Evolutionary conservation across 1,140 invertebrate species (phyloP), one percentile per base, ranked within the genome.

Genomic region (Leptoteleia sp.): DNA sequence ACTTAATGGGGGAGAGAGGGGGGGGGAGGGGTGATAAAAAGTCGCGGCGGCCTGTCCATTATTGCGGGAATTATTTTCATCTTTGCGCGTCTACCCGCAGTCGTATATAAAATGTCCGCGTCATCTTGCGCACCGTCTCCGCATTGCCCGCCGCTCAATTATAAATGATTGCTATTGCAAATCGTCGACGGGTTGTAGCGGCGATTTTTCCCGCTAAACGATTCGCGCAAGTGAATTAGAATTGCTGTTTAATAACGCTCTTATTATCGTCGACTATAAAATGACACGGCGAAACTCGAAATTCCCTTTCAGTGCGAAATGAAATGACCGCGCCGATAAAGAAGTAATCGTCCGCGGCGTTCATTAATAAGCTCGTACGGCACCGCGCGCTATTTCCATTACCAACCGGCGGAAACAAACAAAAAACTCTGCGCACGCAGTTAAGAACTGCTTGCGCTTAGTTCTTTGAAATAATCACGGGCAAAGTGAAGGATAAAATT

Each of bases 101-200:
- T 3, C 2, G 19, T 22, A 22, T 5, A 5, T 22, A 2, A 5
- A 22, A 22, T 22, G 19, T 42, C 17, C 38, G 11, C 38, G 22
- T 19, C 38, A 42, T 19, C 38, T 17, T 8, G 37, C 9, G 8
- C n/a, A 35, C 12, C 31, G 12, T 19, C 15, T 42, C n/a, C n/a
- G 8, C 38, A 42, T 19, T 8, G 19, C n/a, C 42, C 2, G 42
- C 42, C 13, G 42, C 22, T 45, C 45, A 11, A 50, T 22, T 19
- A 35, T 50, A 33, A 57, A 57, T 38, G 22, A 57, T 57, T 38
- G 11, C 37, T 37, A 42, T 57, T 57, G 17, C 35, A 29, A 55
- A 55, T 55, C 16, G 35, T 35, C 4, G 25, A 33, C n/a, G n/a
- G n/a, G n/a, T n/a, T n/a, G n/a, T n/a, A n/a, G n/a, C n/a, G n/a